A percentile compares a stretch with the other conserved stretches of the same genome.
Evolutionary conservation across 2,113 vertebrate species (phyloP).

Genomic region (Tachysurus fulvidraco): DNA sequence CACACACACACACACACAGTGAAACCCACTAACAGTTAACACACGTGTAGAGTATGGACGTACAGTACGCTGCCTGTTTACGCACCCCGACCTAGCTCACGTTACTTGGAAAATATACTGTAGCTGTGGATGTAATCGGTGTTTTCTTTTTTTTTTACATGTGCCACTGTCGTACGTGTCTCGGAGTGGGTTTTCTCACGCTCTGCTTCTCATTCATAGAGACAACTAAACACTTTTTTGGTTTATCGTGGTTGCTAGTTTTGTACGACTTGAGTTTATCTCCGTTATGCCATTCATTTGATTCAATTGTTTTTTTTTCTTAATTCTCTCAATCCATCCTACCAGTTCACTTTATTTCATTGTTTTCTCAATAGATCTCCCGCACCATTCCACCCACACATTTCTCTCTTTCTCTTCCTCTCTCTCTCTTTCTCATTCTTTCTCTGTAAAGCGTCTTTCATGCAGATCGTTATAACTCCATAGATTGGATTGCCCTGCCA

Average conservation of each 20-base stretch:
- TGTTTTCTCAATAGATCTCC: neutral
- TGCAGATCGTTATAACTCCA: conserved; percentile 62
- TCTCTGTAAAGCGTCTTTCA: conserved; percentile 54
- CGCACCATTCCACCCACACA: neutral
- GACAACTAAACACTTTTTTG: conserved; percentile 60
- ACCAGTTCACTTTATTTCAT: neutral
- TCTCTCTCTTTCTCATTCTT: conserved; percentile 38
- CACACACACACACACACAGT: too few relatives aligned
- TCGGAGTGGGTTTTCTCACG: conserved; percentile 64
- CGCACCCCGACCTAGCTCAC: conserved; percentile 68
- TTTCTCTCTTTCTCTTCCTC: conserved; percentile 26
- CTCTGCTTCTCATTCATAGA: conserved; percentile 65
- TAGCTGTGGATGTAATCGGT: conserved; percentile 70
- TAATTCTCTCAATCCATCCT: conserved; percentile 37
- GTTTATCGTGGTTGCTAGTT: conserved; percentile 24
- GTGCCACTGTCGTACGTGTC: conserved; percentile 69
- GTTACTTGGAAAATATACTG: conserved; percentile 74
- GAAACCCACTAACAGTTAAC: neutral
- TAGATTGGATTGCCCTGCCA: conserved; percentile 57
- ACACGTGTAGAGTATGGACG: conserved; percentile 32
- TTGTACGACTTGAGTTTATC: conserved; percentile 57
- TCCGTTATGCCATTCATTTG: conserved; percentile 15
- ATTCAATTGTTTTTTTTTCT: neutral
- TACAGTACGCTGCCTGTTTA: conserved; percentile 66
- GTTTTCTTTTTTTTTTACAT: conserved; percentile 77